Base-by-base conservation (phyloP, 2,888 invertebrate genomes). In the Carterocephalus palaemon region DNA sequence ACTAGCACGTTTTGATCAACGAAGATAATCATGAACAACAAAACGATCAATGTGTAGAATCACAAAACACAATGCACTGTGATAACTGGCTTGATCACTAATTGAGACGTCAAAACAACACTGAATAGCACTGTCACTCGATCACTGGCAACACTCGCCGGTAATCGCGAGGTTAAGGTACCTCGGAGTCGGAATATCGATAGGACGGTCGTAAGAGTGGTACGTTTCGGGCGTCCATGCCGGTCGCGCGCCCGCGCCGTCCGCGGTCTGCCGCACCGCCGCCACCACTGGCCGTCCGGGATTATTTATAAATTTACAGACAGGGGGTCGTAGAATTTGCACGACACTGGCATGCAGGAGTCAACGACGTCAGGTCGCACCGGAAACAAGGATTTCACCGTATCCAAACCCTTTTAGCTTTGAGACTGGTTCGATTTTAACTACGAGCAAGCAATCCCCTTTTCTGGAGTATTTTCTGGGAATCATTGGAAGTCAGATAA, bases 281-380 rank as follows among this genome's bases (percentile, higher is more conserved):
- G 81, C 80, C 83, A 86, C 87, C 88, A 86, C 85, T 86, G 85
- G 75, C 83, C 66, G 62, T 70, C 67, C 76, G 78, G 80, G 77
- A 83, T 82, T 86, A 86, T 86, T 85, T 85, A 85, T 86, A 86
- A 85, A 84, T 85, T 79, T 75, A 75, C 77, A 82, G 80, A 84
- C 82, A 84, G 76, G 81, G 83, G 86, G 85, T 85, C 84, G 83
- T 81, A 85, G 83, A 77, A 84, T 76, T 84, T 70, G 84, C 82
- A 78, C 73, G 71, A 75, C 72, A 73, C 67, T 64, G 80, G 75
- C 73, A 82, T 80, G 78, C 69, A 70, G 66, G 62, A 68, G 67
- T 65, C 71, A 70, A 70, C 72, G 68, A 69, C 70, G 74, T 59
- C 74, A 70, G 65, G 64, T 70, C 75, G 59, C 67, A 64, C 78